These are phyloP conservation scores for Pyrgus malvae DNA, from an alignment of 2,888 invertebrate species.

Conservation along the genomic window DNA sequence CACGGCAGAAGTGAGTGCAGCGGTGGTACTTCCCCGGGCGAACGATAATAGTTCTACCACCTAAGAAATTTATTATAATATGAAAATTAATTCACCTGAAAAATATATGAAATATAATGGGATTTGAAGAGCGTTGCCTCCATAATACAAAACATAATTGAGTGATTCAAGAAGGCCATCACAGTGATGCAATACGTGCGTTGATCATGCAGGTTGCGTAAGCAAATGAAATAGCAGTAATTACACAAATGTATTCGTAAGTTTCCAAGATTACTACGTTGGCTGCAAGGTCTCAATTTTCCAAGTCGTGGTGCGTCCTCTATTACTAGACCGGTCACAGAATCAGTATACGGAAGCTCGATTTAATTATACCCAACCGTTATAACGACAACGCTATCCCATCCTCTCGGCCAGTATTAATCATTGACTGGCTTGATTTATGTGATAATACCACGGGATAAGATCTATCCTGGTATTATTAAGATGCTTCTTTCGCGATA, in stretches of 20 bases:
- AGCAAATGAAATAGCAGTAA: constrained; percentile 23
- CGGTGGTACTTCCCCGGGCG: too few relatives aligned
- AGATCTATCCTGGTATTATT: constrained; percentile 58
- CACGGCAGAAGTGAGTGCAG: too few relatives aligned
- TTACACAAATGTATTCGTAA: constrained; percentile 21
- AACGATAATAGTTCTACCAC: too few relatives aligned
- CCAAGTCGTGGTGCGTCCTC: constrained; percentile 25
- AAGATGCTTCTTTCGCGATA: constrained; percentile 51
- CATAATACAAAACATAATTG: background rate
- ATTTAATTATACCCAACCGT: constrained; percentile 76
- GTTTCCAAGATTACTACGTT: constrained; percentile 19
- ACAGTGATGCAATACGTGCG: background rate
- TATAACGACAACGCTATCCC: constrained; percentile 68
- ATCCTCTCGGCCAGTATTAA: constrained; percentile 66
- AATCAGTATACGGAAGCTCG: constrained; percentile 65
- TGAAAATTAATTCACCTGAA: too few relatives aligned
- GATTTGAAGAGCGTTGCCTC: too few relatives aligned
- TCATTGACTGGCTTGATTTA: constrained; percentile 72
- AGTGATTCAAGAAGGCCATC: background rate
- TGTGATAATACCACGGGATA: constrained; percentile 70
- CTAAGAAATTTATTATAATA: too few relatives aligned
- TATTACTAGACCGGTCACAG: constrained; percentile 29
- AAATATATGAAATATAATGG: too few relatives aligned
- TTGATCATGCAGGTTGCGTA: background rate
- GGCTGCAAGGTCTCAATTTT: constrained; percentile 22